Evolutionary conservation across 2,797 vertebrate genomes (phyloP).

Genomic region (Brachyalestes nurse): DNA sequence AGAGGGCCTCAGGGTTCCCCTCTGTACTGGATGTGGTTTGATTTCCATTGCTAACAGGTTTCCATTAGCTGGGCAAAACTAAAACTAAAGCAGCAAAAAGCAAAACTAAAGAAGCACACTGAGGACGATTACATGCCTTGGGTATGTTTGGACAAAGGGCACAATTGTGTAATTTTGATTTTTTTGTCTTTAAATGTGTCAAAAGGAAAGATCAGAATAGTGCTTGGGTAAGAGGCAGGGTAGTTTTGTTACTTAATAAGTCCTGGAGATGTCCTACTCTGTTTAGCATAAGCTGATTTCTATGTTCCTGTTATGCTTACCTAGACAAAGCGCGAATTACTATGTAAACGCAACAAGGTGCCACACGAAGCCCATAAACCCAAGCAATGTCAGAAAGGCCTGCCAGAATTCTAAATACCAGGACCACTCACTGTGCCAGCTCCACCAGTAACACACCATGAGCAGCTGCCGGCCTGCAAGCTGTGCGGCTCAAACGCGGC

Average conservation of each 20-base stretch:
- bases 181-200: not conserved
- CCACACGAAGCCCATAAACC: conserved; percentile 19
- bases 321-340: not conserved
- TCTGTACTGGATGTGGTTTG: not conserved
- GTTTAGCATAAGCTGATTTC: not conserved
- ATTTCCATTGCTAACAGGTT: not conserved
- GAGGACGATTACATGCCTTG: not conserved
- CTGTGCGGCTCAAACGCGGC: conserved; percentile 3
- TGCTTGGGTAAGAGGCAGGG: not conserved
- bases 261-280: not conserved
- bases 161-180: not conserved
- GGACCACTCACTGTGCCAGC: conserved; percentile 25
- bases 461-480: conserved; percentile 13
- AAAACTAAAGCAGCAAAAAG: no score
- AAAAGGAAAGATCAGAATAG: not conserved
- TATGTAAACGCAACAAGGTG: conserved; percentile 21
- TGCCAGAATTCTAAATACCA: conserved; percentile 49
- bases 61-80: not conserved
- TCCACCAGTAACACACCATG: conserved; percentile 22
- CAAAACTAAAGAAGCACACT: not conserved
- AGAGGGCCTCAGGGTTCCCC: no score
- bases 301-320: not conserved
- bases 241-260: not conserved
- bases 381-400: conserved; percentile 47
- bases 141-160: not conserved